phyloP scores from a whole-genome alignment of 2,888 invertebrate species.

The Polydesmus complanatus region DNA sequence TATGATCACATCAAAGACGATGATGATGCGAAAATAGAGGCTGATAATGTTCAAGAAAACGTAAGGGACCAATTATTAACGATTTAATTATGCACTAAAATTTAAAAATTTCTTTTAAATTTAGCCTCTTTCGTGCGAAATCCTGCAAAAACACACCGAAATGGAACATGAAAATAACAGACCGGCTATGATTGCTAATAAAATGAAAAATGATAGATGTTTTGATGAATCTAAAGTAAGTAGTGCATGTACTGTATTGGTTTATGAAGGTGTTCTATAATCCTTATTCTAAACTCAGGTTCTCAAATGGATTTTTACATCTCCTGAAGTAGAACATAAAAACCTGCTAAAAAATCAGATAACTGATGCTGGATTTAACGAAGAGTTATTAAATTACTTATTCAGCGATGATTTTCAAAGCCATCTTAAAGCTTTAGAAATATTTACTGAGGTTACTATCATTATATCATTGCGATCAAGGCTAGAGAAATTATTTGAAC shows the following conservation, averaged over 20 bases:
- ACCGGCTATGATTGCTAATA: slow-evolving; percentile 69
- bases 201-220: slow-evolving; percentile 77
- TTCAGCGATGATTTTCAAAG: slow-evolving; percentile 87
- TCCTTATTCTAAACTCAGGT: slow-evolving; percentile 31
- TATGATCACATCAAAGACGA: neutral
- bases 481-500: slow-evolving; percentile 15
- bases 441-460: slow-evolving; percentile 59
- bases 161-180: slow-evolving; percentile 52
- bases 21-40: neutral
- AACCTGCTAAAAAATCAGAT: slow-evolving; percentile 83
- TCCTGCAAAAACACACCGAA: no score
- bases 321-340: slow-evolving; percentile 85
- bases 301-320: slow-evolving; percentile 88
- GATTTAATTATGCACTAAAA: no score
- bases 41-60: neutral
- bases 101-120: no score
- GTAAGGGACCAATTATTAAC: neutral
- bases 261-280: neutral
- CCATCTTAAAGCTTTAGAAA: slow-evolving; percentile 89
- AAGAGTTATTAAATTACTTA: slow-evolving; percentile 72
- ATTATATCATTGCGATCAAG: no score
- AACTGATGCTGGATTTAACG: slow-evolving; percentile 73
- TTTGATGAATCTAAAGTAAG: slow-evolving; percentile 85
- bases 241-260: neutral
- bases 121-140: no score